Evolutionary conservation across 2,113 vertebrate genomes (phyloP), one percentile per base, ranked within the genome.

Genomic region (Empidonax traillii): DNA sequence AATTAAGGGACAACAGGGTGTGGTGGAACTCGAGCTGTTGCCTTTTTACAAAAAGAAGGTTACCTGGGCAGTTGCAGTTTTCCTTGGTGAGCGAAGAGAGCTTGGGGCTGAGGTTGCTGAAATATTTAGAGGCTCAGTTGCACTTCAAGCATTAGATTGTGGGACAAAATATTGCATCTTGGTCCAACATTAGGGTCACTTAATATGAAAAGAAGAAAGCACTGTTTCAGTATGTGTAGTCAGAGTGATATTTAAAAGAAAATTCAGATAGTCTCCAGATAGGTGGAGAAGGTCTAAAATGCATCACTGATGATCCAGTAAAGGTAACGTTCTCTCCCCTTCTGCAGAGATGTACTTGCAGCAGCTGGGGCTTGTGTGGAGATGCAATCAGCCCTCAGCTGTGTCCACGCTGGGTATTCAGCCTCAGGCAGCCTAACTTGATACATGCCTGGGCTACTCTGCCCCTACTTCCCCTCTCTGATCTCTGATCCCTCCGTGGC

Each of bases 401-500:
- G 16, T 88, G 74, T 56, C 68, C 44, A 22, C 10, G 33, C 15
- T 2, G 43, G 61, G 7, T 41, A 7, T 58, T 74, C 43, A 52
- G 47, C 67, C 68, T 46, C n/a, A 16, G 1, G 30, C 49, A 69
- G n/a, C 49, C 78, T 47, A 62, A 68, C 24, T 24, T 27, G 55
- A 17, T 8, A 6, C 7, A 28, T 21, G 8, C 3, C 17, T 24
- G 56, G 51, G 33, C 21, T 85, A 2, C 18, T 39, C 6, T 55
- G 28, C 31, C 61, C 10, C 4, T 0, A 2, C 3, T 7, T 55
- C 10, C 10, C 19, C 6, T 1, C 7, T 51, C 17, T 33, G 19
- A n/a, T 1, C 7, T 51, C 17, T 33, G 19, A n/a, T 3, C 22
- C 9, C 6, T 53, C 18, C 6, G 4, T 1, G 7, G 5, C 4